These are phyloP conservation scores for Lepus oiostolus DNA, from an alignment of 2,797 vertebrate species.

Conservation along the genomic window DNA sequence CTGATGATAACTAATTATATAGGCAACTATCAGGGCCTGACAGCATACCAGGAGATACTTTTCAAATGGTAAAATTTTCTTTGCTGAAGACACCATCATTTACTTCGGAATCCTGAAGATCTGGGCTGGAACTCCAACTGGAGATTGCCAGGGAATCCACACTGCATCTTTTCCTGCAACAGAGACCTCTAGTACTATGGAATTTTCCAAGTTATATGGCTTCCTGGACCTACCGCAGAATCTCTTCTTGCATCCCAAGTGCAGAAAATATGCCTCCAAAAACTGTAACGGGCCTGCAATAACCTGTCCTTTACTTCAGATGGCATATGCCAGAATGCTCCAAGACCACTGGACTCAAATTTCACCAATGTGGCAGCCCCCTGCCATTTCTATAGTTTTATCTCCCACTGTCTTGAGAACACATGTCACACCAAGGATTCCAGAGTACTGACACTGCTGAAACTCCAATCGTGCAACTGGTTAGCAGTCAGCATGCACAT, in stretches of 20 bases:
- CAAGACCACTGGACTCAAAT: not conserved
- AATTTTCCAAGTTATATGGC: not conserved
- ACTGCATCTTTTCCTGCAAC: not conserved
- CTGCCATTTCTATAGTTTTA: not conserved
- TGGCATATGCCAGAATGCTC: not conserved
- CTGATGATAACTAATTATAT: not conserved
- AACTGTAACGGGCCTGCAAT: not conserved
- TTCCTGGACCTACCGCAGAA: not conserved
- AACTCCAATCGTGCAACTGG: too few relatives aligned
- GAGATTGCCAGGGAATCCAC: conserved; percentile 7
- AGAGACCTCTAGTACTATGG: not conserved
- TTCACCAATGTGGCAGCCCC: not conserved
- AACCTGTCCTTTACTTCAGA: conserved; percentile 12
- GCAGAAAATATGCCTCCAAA: not conserved
- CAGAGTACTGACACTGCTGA: not conserved
- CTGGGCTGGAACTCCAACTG: not conserved
- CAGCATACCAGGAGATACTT: not conserved
- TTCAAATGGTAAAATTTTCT: conserved; percentile 51
- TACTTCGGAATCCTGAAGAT: not conserved
- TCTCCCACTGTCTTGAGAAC: not conserved
- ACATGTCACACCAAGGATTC: not conserved
- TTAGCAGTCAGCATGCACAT: too few relatives aligned
- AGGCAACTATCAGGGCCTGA: not conserved
- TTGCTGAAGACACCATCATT: not conserved
- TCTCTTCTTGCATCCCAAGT: not conserved